These are phyloP conservation scores for Brachypodius melanocephalos DNA, from an alignment of 2,113 vertebrate species.

Conservation along the genomic window DNA sequence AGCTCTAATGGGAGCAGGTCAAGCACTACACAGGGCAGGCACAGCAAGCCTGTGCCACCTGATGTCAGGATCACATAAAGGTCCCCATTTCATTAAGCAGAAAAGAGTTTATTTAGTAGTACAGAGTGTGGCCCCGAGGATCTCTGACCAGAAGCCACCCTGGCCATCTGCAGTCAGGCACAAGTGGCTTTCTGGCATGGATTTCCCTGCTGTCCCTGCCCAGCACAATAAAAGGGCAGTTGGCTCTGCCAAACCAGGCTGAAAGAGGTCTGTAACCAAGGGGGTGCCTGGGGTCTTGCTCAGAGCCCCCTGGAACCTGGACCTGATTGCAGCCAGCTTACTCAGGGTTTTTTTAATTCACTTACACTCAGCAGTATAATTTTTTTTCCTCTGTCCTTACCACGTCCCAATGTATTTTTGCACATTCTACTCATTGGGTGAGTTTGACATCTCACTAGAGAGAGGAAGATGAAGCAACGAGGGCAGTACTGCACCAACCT, in stretches of 20 bases:
- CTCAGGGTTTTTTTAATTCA: neutral
- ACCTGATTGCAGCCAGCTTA: neutral
- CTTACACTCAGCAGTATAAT: too few relatives aligned
- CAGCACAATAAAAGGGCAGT: neutral
- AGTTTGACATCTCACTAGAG: rapidly evolving
- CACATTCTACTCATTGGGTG: rapidly evolving
- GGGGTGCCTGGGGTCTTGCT: neutral
- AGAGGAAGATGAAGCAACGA: neutral
- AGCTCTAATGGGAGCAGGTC: neutral
- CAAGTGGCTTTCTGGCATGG: neutral
- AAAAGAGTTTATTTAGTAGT: neutral
- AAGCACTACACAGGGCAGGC: neutral
- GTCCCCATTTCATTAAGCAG: neutral
- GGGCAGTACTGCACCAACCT: rapidly evolving
- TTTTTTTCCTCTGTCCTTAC: neutral
- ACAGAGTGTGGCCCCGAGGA: neutral
- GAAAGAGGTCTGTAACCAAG: neutral
- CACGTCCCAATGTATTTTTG: neutral
- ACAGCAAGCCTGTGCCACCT: neutral
- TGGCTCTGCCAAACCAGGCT: neutral
- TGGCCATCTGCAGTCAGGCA: neutral
- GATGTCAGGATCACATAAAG: neutral
- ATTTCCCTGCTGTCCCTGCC: neutral
- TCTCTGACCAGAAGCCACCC: neutral
- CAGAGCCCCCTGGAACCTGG: neutral